Evolutionary conservation across 1,140 invertebrate genomes (phyloP).

Genomic region (Drosophila murphyi): DNA sequence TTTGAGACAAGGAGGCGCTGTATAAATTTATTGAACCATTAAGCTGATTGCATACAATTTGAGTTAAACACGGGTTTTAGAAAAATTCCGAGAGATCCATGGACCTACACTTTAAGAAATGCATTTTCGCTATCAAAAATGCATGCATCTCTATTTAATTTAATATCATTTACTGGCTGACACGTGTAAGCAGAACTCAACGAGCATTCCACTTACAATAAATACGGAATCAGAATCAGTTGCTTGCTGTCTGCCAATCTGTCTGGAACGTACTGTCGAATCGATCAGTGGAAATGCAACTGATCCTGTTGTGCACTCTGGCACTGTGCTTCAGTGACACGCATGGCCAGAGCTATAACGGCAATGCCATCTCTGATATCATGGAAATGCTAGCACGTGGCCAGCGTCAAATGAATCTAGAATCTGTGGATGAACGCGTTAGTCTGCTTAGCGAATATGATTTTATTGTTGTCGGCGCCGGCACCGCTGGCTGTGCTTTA

Average conservation of each 20-base stretch:
- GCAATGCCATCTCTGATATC: conserved; percentile 38
- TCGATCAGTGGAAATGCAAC: not conserved
- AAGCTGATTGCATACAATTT: conserved; percentile 5
- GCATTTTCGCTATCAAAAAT: too few species aligned
- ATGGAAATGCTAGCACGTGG: conserved; percentile 58
- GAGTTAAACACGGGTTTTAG: not conserved
- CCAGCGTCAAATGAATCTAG: conserved; percentile 51
- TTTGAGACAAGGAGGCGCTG: not conserved
- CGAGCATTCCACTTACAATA: not conserved
- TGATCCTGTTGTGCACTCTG: conserved; percentile 1
- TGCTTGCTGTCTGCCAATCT: conserved; percentile 3
- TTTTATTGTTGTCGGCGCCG: conserved; percentile 89
- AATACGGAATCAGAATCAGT: conserved; percentile 20
- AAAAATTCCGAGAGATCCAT: not conserved
- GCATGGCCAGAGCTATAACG: conserved; percentile 27
- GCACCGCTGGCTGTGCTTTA: conserved; percentile 89
- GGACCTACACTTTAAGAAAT: not conserved
- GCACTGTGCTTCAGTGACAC: not conserved
- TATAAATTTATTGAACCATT: conserved; percentile 3
- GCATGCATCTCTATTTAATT: not conserved
- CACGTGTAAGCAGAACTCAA: not conserved
- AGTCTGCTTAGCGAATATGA: conserved; percentile 85
- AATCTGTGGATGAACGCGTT: conserved; percentile 74
- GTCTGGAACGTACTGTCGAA: not conserved
- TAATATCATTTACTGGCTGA: too few species aligned